A percentile compares a stretch with the other conserved stretches of the same genome.
These are phyloP conservation scores for Matsumyia berberina DNA, from an alignment of 2,888 invertebrate genomes.

Conservation along the genomic window DNA sequence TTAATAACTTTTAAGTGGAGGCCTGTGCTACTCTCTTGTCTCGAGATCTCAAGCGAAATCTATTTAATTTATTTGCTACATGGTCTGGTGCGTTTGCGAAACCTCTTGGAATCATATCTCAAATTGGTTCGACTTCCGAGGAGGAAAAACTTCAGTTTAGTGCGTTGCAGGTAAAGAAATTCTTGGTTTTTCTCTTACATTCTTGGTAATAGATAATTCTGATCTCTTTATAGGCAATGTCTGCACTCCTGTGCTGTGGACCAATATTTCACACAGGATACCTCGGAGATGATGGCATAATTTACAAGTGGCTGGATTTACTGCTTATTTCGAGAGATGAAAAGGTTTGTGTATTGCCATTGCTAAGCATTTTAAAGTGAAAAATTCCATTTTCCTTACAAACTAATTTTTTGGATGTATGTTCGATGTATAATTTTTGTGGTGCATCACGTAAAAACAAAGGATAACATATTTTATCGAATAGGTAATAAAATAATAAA, in stretches of 20 bases:
- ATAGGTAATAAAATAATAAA: too few species aligned
- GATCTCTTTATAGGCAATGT: slow-evolving; percentile 91
- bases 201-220: background rate
- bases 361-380: too few species aligned
- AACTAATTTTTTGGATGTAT: too few species aligned
- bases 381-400: too few species aligned
- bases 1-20: slow-evolving; percentile 88
- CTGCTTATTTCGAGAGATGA: slow-evolving; percentile 94
- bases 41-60: slow-evolving; percentile 92
- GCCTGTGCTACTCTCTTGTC: slow-evolving; percentile 93
- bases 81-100: slow-evolving; percentile 96
- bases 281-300: slow-evolving; percentile 94
- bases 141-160: slow-evolving; percentile 88
- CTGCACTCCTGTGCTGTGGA: slow-evolving; percentile 97
- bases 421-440: too few species aligned
- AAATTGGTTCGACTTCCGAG: slow-evolving; percentile 84
- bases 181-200: background rate
- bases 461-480: too few species aligned
- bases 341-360: slow-evolving; percentile 86
- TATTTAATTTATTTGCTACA: slow-evolving; percentile 96
- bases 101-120: slow-evolving; percentile 86
- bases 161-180: slow-evolving; percentile 87
- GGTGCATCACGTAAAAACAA: too few species aligned
- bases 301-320: slow-evolving; percentile 97
- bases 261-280: slow-evolving; percentile 95